Conservation (phyloP, 2,888 invertebrate genomes). For the Tipula lateralis region DNA sequence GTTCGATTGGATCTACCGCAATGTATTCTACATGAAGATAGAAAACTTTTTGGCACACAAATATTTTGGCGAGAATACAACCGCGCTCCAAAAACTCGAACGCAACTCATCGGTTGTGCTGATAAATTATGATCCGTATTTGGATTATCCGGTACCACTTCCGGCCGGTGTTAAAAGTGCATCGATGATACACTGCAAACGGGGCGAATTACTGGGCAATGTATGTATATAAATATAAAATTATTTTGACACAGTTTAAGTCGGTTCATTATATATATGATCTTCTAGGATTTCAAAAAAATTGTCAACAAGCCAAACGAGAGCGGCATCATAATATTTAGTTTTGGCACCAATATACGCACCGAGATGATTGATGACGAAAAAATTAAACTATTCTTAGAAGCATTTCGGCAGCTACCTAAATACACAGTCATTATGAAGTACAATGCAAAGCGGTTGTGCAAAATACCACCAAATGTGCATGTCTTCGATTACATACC, state of each 20-base stretch:
- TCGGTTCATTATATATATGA: not conserved
- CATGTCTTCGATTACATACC: conserved; percentile 20
- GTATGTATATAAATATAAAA: not conserved
- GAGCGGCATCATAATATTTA: not conserved
- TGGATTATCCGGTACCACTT: conserved; percentile 31
- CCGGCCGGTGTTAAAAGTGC: conserved; percentile 29
- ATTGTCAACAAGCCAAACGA: not conserved
- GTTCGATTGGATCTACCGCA: conserved; percentile 30
- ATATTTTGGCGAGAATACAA: not conserved
- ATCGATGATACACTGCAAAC: conserved; percentile 27
- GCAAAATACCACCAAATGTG: conserved; percentile 30
- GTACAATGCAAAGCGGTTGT: conserved; percentile 29
- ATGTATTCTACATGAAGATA: conserved; percentile 31
- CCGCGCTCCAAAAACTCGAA: conserved; percentile 13
- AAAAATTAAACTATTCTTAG: not conserved
- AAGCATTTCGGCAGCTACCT: conserved; percentile 20
- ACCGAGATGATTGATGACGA: not conserved
- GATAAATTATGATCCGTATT: conserved; percentile 31
- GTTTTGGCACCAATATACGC: not conserved
- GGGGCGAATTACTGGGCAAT: not conserved
- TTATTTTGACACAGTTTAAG: not conserved
- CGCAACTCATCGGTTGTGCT: conserved; percentile 28
- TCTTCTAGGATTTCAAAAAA: conserved; percentile 3
- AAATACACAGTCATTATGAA: not conserved
- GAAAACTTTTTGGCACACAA: conserved; percentile 28